phyloP scores from a whole-genome alignment of 2,797 vertebrate genomes.

The Eleutherodactylus coqui region DNA sequence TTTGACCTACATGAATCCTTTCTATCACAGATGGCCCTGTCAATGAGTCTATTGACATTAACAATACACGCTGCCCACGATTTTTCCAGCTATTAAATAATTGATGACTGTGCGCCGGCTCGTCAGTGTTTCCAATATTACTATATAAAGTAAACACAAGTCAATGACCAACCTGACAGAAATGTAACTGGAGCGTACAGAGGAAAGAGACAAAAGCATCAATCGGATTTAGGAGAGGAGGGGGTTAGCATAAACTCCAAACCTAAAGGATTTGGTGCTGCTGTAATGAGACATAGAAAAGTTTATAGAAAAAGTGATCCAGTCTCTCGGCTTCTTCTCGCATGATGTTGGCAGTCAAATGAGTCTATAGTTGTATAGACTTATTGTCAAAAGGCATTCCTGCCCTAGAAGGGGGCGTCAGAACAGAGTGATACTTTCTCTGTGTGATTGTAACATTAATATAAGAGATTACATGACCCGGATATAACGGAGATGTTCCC shows the following conservation, averaged over 20 bases:
- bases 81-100: constrained; percentile 9
- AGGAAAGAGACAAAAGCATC: background rate
- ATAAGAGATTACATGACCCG: too few species aligned
- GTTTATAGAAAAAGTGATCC: background rate
- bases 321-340: background rate
- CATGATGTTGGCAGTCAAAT: constrained; percentile 2
- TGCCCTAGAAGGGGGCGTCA: too few species aligned
- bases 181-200: background rate
- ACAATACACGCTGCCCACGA: constrained; percentile 24
- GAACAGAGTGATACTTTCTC: too few species aligned
- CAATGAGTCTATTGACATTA: constrained; percentile 6
- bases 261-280: background rate
- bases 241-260: background rate
- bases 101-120: background rate
- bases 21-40: background rate
- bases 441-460: too few species aligned
- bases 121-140: background rate
- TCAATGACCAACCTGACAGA: background rate
- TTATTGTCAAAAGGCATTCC: too few species aligned
- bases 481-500: too few species aligned
- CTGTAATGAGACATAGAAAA: background rate
- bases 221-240: background rate
- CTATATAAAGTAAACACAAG: background rate
- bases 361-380: too few species aligned
- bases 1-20: constrained; percentile 6